Base-by-base conservation (phyloP, 1,140 invertebrate genomes). In the Ooceraea biroi region DNA sequence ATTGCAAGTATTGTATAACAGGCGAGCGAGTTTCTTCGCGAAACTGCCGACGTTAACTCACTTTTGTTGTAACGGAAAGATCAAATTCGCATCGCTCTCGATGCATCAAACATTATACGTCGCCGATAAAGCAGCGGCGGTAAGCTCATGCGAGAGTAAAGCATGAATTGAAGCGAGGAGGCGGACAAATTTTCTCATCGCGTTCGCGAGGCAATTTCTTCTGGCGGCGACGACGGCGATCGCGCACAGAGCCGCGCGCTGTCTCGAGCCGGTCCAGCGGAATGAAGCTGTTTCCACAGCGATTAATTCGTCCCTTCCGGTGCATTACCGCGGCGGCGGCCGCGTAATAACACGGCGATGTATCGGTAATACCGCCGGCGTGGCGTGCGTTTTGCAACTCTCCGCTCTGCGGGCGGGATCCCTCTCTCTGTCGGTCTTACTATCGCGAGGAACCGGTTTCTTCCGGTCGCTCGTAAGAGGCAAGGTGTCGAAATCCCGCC, bases 251-350 rank as follows among this genome's bases (percentile, higher is more conserved):
- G 82, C 72, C 52, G 41, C 30, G 46, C 48, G 50, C 72, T 76
- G 82, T 82, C 71, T 83, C 50, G 73, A 78, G 27, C 22, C 73
- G 65, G 46, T 83, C 82, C 52, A 30, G 52, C 60, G 72, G 82
- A 83, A 83, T 83, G 30, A 61, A 77, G 36, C 58, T 60, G 58
- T 61, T 82, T 83, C 72, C 60, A 63, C 58, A 72, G 58, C 69
- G 60, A 76, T 76, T 76, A 83, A 83, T 76, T 76, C 72, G 72
- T 41, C 48, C 27, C 46, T 83, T 83, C 82, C 82, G 82, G 60
- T 77, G 36, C 36, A 66, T 74, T 82, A 73, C 58, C 69, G 41
- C 68, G 68, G 78, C 78, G 19, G 57, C 52, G 41, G 27, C 17
- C 48, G 57, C 65, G n/a, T 71, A 80, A 80, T 80, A 71, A 80